These are phyloP conservation scores for Steromphala cineraria DNA, from an alignment of 2,888 invertebrate species.

Conservation along the genomic window DNA sequence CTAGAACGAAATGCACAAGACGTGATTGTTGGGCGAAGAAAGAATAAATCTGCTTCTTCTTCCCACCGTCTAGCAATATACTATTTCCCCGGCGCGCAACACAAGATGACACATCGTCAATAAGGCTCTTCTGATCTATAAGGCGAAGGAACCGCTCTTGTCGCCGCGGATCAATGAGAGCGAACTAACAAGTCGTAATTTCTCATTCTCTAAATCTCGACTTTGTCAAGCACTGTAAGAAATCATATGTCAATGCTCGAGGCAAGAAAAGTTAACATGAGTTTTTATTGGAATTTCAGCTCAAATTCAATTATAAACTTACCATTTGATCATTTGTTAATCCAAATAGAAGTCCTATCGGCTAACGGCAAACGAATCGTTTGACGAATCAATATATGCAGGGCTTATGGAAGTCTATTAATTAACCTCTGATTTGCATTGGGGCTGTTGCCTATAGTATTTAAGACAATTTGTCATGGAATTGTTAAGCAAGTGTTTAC, in stretches of 20 bases:
- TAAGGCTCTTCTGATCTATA: conserved; percentile 6
- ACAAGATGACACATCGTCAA: conserved; percentile 7
- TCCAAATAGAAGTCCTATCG: too few species aligned
- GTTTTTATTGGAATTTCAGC: neutral
- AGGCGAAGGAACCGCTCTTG: neutral
- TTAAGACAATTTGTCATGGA: too few species aligned
- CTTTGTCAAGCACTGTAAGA: neutral
- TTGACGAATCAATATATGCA: too few species aligned
- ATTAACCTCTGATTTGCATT: too few species aligned
- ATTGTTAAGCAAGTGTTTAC: too few species aligned
- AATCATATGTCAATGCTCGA: neutral
- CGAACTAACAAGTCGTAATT: conserved; percentile 14
- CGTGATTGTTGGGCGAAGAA: conserved; percentile 11
- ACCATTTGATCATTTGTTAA: neutral
- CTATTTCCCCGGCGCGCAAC: conserved; percentile 1
- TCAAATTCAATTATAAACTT: conserved; percentile 3
- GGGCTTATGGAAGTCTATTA: too few species aligned
- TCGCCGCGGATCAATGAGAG: neutral
- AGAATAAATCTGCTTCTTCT: conserved; percentile 14
- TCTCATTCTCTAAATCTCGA: conserved; percentile 13
- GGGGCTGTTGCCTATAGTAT: too few species aligned
- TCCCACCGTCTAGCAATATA: neutral
- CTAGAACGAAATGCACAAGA: neutral
- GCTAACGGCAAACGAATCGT: too few species aligned
- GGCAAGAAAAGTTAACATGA: neutral